These are phyloP conservation scores for Yoshiicerus persimilis DNA, from an alignment of 1,140 invertebrate species.

Conservation along the genomic window DNA sequence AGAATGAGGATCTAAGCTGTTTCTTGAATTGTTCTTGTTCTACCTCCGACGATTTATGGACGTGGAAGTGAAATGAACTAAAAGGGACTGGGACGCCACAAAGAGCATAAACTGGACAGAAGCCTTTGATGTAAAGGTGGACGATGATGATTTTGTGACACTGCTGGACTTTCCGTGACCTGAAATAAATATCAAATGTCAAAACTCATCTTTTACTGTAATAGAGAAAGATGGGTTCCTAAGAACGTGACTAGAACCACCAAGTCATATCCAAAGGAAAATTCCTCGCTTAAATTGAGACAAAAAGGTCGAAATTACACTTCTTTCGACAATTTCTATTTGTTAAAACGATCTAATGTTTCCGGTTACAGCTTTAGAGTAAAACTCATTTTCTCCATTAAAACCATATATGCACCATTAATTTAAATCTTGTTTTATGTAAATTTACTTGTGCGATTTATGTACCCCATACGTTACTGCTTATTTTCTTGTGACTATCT, in stretches of 20 bases:
- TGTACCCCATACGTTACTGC: neutral
- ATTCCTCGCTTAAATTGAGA: neutral
- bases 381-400: neutral
- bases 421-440: neutral
- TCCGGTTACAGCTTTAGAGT: neutral
- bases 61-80: constrained; percentile 1
- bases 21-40: neutral
- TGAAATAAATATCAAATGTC: neutral
- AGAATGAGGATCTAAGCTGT: neutral
- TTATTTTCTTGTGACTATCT: too few species aligned
- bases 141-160: constrained; percentile 34
- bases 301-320: neutral
- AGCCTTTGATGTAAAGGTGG: constrained; percentile 29
- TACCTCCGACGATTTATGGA: neutral
- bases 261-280: neutral
- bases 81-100: constrained; percentile 16
- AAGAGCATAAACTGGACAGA: constrained; percentile 34
- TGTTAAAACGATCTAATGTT: neutral
- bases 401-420: too few species aligned
- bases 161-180: constrained; percentile 36
- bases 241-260: neutral
- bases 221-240: neutral
- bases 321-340: neutral
- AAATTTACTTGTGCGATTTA: neutral
- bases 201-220: neutral